Conservation (phyloP, 2,888 invertebrate genomes). For the Aleiodes testaceus region DNA sequence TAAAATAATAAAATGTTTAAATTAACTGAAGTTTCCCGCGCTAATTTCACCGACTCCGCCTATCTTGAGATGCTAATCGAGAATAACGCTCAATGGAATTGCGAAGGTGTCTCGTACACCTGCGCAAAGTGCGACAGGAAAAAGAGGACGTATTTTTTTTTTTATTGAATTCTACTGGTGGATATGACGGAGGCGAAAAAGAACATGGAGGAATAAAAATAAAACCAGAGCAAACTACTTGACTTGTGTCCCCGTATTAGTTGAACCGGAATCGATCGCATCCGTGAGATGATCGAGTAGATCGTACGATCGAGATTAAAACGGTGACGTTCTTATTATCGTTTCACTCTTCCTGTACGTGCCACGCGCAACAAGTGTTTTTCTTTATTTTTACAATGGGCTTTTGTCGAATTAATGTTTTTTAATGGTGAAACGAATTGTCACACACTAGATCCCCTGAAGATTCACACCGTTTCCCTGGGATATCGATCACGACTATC, state of each 20-base stretch:
- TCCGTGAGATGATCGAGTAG: conserved; percentile 16
- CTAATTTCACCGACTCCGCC: conserved; percentile 24
- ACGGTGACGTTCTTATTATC: conserved; percentile 11
- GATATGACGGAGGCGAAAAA: not conserved
- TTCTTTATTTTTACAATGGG: not conserved
- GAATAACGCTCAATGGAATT: conserved; percentile 1
- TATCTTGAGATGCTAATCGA: conserved; percentile 1
- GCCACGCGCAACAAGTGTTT: not conserved
- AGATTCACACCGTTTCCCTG: too few relatives aligned
- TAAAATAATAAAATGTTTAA: not conserved
- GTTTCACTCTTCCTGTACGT: not conserved
- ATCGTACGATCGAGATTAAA: conserved; percentile 9
- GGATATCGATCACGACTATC: too few relatives aligned
- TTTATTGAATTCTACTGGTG: too few relatives aligned
- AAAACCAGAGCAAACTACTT: not conserved
- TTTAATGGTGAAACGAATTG: too few relatives aligned
- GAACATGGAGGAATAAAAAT: not conserved
- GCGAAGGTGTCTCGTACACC: too few relatives aligned
- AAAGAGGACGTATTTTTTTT: too few relatives aligned
- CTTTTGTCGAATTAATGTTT: not conserved
- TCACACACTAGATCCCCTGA: too few relatives aligned
- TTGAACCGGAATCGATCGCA: conserved; percentile 11
- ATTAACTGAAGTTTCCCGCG: not conserved
- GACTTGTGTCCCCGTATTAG: conserved; percentile 5
- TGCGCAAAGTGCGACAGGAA: too few relatives aligned